These are phyloP conservation scores for Rhodeus uyekii DNA, from an alignment of 2,797 vertebrate genomes.

Conservation along the genomic window DNA sequence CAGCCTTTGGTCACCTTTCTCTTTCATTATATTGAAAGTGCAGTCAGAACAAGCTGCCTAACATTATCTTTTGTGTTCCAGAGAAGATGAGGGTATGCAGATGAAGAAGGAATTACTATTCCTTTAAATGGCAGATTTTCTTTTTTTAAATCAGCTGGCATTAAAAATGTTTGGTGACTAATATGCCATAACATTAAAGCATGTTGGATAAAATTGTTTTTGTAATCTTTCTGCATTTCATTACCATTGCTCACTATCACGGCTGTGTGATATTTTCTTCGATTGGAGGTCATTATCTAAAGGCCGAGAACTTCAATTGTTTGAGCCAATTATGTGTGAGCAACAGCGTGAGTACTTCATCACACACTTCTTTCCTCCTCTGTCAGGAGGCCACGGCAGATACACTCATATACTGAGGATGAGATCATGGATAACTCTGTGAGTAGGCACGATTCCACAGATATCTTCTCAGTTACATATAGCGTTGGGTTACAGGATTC, in stretches of 20 bases:
- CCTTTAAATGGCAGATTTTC: constrained; percentile 7
- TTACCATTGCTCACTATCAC: constrained; percentile 11
- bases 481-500: constrained; percentile 22
- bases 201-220: constrained; percentile 2
- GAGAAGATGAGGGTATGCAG: background rate
- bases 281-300: constrained; percentile 33
- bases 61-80: background rate
- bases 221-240: background rate
- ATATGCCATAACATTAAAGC: constrained; percentile 36
- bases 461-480: constrained; percentile 25
- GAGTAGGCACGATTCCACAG: constrained; percentile 7
- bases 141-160: background rate
- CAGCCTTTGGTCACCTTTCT: background rate
- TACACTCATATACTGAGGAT: constrained; percentile 17
- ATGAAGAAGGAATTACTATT: background rate
- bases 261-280: background rate
- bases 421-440: constrained; percentile 32
- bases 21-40: background rate
- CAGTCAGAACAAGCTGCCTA: background rate
- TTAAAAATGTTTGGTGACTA: constrained; percentile 26
- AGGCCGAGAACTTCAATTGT: constrained; percentile 4
- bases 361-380: constrained; percentile 21
- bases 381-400: constrained; percentile 15
- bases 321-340: constrained; percentile 14
- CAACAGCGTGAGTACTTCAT: background rate